phyloP scores from a whole-genome alignment of 1,140 invertebrate genomes.

The Eufriesea mexicana region DNA sequence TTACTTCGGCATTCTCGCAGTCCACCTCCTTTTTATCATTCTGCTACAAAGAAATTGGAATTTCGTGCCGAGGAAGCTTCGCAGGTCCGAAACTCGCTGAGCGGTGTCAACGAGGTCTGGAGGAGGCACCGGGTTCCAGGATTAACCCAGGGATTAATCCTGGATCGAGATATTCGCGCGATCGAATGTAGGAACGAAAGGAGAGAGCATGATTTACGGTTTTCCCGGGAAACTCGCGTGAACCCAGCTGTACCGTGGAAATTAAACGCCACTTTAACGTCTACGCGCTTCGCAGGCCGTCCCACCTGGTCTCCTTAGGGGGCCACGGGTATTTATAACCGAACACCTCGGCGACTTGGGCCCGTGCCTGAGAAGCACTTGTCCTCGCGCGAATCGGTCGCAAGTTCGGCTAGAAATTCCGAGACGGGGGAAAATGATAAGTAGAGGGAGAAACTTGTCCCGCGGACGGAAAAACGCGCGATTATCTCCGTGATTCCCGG shows the following conservation, averaged over 20 bases:
- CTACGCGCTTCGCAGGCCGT: background rate
- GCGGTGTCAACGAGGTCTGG: too few relatives aligned
- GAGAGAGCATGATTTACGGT: too few relatives aligned
- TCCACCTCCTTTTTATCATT: background rate
- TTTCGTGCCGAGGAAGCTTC: too few relatives aligned
- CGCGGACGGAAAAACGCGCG: background rate
- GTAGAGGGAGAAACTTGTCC: background rate
- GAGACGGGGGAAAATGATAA: background rate
- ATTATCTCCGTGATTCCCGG: conserved; percentile 24
- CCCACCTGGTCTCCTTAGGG: background rate
- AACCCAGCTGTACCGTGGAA: background rate
- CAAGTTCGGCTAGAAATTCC: background rate
- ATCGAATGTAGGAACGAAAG: too few relatives aligned
- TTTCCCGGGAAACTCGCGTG: background rate
- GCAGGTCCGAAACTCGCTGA: too few relatives aligned
- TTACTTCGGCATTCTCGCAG: background rate
- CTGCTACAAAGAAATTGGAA: background rate
- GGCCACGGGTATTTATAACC: background rate
- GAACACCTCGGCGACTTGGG: background rate
- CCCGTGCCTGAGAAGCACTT: background rate
- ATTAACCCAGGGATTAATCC: too few relatives aligned
- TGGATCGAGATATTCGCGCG: too few relatives aligned
- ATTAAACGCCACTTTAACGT: conserved; percentile 9
- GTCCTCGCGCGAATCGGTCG: background rate
- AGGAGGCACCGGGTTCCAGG: too few relatives aligned